phyloP scores from a whole-genome alignment of 2,797 vertebrate species.

The Rhynchotus rufescens region DNA sequence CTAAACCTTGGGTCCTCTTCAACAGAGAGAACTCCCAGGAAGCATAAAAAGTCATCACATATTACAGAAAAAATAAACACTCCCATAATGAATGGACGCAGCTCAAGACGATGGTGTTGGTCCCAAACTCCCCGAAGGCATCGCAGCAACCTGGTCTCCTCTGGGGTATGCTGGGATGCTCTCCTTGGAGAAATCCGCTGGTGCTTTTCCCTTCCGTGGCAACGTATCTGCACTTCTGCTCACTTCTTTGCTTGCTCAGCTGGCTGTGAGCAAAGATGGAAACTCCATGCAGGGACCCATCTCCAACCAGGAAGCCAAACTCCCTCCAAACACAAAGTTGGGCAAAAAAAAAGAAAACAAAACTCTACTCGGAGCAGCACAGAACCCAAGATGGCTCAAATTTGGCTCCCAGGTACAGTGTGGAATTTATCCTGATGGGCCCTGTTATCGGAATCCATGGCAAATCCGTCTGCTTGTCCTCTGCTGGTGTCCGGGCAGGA shows the following conservation, averaged over 20 bases:
- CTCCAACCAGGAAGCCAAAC: constrained; percentile 27
- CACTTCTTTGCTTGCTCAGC: neutral
- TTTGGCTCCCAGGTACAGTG: neutral
- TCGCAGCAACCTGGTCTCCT: neutral
- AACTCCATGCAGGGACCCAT: accelerated
- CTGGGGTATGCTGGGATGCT: accelerated
- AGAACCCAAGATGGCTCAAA: neutral
- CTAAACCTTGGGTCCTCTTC: neutral
- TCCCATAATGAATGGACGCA: accelerated
- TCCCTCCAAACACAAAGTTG: neutral
- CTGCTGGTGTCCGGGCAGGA: neutral
- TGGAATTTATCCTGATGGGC: neutral
- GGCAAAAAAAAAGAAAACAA: constrained; percentile 6
- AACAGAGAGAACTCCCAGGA: neutral
- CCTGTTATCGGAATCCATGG: neutral
- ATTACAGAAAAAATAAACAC: neutral
- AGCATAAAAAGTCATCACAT: accelerated
- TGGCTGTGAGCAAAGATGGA: neutral
- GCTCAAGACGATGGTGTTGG: accelerated
- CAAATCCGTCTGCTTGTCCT: neutral
- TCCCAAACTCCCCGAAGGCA: neutral
- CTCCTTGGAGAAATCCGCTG: neutral
- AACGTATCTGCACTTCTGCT: neutral
- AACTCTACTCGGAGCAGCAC: neutral
- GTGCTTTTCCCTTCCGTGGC: neutral